Evolutionary conservation across 1,140 invertebrate species (phyloP), one percentile per base, ranked within the genome.

Genomic region (Drosophila obscura): DNA sequence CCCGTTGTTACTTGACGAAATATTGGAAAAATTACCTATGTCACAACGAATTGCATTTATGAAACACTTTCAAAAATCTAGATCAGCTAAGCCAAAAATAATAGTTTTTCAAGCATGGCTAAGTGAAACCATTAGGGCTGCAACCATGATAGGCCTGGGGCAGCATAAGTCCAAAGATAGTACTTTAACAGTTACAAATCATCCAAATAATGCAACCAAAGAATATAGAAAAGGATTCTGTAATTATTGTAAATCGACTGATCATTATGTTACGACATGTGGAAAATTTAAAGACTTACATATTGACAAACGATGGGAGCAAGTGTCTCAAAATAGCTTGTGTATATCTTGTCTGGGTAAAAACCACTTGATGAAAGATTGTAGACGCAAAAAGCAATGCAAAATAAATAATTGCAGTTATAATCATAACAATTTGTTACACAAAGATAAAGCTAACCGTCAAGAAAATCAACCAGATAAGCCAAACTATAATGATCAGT

Each of bases 221-320:
- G 24, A 26, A 26, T 19, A 19, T 19, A 19, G 19, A 19, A 19
- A 41, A 46, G 45, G 63, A 28, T 65, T 65, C 9, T 60, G 64
- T n/a, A 24, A 52, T 26, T 60, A n/a, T 35, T 67, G 64, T 60
- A 60, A 52, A 26, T 16, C n/a, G 13, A 35, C 55, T 22, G 22
- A 52, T 28, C 64, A 67, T 43, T 51, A 44, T 6, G n/a, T 60
- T 26, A n/a, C n/a, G n/a, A n/a, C 22, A 8, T 66, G 63, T 50
- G 45, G 22, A 6, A 53, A 51, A 26, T 67, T 60, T 39, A 67
- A 67, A 35, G 8, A 41, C 2, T 31, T 52, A 24, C 31, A 28
- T 50, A n/a, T 67, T 15, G 46, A 60, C 26, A 11, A 60, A 43
- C 22, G 56, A 28, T 60, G 57, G 24, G 8, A 60, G 24, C 11